These are phyloP conservation scores for Halictus ligatus DNA, from an alignment of 2,888 invertebrate genomes.

Conservation along the genomic window DNA sequence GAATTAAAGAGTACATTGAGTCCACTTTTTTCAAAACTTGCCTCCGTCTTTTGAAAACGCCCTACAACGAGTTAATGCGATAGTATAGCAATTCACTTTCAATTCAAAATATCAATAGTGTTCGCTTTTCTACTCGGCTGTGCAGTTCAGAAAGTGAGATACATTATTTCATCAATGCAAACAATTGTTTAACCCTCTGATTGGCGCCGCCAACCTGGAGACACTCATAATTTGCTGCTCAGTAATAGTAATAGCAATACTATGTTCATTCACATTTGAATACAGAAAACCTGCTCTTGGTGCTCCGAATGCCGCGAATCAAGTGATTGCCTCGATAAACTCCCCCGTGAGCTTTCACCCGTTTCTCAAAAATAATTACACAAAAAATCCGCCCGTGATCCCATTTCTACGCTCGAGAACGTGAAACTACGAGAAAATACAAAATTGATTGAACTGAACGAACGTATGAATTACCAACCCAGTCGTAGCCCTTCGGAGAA, in stretches of 20 bases:
- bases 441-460: background rate
- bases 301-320: background rate
- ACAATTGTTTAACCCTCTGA: background rate
- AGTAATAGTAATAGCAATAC: constrained; percentile 2
- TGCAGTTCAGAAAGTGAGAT: background rate
- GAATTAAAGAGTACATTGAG: background rate
- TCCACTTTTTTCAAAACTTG: background rate
- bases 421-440: background rate
- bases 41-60: background rate
- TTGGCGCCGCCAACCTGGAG: background rate
- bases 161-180: background rate
- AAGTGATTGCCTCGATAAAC: background rate
- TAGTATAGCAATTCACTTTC: background rate
- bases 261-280: background rate
- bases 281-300: background rate
- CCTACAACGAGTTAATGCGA: background rate
- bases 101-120: background rate
- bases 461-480: background rate
- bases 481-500: background rate
- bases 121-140: background rate
- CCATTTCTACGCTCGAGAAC: background rate
- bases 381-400: background rate
- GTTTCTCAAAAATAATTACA: background rate
- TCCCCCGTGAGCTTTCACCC: background rate
- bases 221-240: constrained; percentile 1